Evolutionary conservation across 1,140 invertebrate genomes (phyloP).

Genomic region (Drosophila auraria): DNA sequence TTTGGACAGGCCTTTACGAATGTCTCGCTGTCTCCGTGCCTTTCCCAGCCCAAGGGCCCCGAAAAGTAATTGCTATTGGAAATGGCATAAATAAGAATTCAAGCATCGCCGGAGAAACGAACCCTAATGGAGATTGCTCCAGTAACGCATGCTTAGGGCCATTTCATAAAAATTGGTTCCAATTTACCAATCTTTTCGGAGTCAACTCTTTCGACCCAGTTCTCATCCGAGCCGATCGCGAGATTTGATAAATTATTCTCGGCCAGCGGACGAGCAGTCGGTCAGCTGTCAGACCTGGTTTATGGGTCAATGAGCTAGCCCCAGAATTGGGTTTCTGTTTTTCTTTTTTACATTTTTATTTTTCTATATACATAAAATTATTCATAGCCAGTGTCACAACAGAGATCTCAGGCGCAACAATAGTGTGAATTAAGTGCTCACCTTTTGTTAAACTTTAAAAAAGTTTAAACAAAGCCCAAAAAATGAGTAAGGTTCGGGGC

Average conservation of each 20-base stretch:
- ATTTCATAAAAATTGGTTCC: conserved; percentile 27
- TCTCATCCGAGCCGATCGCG: conserved; percentile 33
- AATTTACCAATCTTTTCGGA: conserved; percentile 24
- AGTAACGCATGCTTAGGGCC: conserved; percentile 6
- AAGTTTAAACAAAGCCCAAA: conserved; percentile 26
- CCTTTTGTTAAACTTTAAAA: conserved; percentile 53
- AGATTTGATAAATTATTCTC: conserved; percentile 41
- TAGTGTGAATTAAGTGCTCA: conserved; percentile 57
- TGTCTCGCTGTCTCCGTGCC: conserved; percentile 2
- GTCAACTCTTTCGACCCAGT: conserved; percentile 39
- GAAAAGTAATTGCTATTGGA: conserved; percentile 39
- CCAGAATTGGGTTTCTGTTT: conserved; percentile 9
- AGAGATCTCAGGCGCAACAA: conserved; percentile 37
- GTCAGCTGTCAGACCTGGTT: conserved; percentile 47
- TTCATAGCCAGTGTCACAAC: conserved; percentile 36
- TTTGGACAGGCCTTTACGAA: conserved; percentile 25
- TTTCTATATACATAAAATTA: conserved; percentile 17
- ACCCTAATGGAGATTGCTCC: conserved; percentile 30
- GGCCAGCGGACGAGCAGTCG: conserved; percentile 30
- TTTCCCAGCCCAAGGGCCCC: conserved; percentile 4
- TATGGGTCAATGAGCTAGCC: conserved; percentile 49
- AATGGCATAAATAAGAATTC: conserved; percentile 29
- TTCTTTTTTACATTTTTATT: background rate
- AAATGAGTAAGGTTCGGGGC: conserved; percentile 19
- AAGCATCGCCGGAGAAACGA: conserved; percentile 3